These are phyloP conservation scores for Gorilla gorilla DNA, from an alignment of 2,113 vertebrate species.

Conservation along the genomic window DNA sequence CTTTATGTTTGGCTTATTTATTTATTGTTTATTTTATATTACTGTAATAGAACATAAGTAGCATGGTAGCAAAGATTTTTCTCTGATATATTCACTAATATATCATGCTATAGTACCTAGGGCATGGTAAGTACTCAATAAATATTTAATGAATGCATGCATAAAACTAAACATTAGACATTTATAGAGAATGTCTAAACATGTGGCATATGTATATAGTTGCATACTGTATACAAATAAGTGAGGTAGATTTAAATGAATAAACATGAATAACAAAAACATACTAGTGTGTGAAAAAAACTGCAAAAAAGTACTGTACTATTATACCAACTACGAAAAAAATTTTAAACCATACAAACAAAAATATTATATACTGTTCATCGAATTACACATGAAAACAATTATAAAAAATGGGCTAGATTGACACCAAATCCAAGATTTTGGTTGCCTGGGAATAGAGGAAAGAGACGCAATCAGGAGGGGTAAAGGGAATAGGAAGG, in stretches of 20 bases:
- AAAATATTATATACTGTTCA: neutral
- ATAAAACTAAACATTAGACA: neutral
- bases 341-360: neutral
- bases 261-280: neutral
- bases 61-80: neutral
- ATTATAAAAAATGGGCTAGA: neutral
- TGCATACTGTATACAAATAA: neutral
- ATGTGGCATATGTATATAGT: neutral
- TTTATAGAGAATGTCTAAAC: neutral
- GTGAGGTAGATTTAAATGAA: neutral
- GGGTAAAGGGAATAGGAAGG: neutral
- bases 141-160: constrained; percentile 16
- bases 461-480: neutral
- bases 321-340: neutral
- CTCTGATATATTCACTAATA: constrained; percentile 31
- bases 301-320: neutral
- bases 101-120: neutral
- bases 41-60: neutral
- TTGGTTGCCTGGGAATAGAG: neutral
- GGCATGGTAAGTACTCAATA: neutral
- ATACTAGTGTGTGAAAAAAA: constrained; percentile 12
- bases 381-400: neutral
- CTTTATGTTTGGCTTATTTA: neutral
- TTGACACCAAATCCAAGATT: neutral
- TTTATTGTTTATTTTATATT: neutral